Evolutionary conservation across 2,888 invertebrate species (phyloP).

Genomic region (Oscheius sp.): DNA sequence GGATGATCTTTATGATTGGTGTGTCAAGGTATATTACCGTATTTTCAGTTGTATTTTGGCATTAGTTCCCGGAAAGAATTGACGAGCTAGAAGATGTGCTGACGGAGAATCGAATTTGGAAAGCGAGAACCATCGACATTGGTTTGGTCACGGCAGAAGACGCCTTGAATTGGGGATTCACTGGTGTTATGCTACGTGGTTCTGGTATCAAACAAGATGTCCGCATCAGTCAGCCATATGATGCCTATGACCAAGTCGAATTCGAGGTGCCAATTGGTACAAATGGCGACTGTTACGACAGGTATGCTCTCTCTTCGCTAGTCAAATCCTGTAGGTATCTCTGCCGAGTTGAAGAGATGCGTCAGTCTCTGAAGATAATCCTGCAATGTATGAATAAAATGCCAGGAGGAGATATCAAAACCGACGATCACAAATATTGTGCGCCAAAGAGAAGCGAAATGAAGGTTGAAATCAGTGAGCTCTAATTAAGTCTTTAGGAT

Average conservation of each 20-base stretch:
- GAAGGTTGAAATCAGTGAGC: conserved; percentile 80
- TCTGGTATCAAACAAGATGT: conserved; percentile 99
- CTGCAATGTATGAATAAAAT: conserved; percentile 96
- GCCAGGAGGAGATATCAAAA: conserved; percentile 79
- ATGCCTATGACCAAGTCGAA: conserved; percentile 91
- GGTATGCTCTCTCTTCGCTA: conserved; percentile 76
- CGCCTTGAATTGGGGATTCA: conserved; percentile 92
- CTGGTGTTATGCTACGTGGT: conserved; percentile 96
- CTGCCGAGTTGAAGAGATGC: conserved; percentile 81
- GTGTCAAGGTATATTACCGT: conserved; percentile 74
- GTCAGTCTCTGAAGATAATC: conserved; percentile 92
- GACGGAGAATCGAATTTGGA: conserved; percentile 94
- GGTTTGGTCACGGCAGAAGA: conserved; percentile 89
- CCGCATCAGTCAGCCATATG: conserved; percentile 93
- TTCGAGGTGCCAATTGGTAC: conserved; percentile 96
- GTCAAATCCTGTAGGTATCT: conserved; percentile 82
- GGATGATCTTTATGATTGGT: conserved; percentile 96
- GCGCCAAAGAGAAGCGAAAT: conserved; percentile 92
- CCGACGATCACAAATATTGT: conserved; percentile 92
- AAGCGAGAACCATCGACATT: conserved; percentile 88
- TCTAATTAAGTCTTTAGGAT: conserved; percentile 71
- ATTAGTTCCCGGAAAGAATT: conserved; percentile 83
- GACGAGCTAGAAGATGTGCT: conserved; percentile 96
- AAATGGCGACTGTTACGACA: conserved; percentile 96
- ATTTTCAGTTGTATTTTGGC: too few species aligned